phyloP scores from a whole-genome alignment of 2,888 invertebrate species.

The Drosophila kambysellisi region DNA sequence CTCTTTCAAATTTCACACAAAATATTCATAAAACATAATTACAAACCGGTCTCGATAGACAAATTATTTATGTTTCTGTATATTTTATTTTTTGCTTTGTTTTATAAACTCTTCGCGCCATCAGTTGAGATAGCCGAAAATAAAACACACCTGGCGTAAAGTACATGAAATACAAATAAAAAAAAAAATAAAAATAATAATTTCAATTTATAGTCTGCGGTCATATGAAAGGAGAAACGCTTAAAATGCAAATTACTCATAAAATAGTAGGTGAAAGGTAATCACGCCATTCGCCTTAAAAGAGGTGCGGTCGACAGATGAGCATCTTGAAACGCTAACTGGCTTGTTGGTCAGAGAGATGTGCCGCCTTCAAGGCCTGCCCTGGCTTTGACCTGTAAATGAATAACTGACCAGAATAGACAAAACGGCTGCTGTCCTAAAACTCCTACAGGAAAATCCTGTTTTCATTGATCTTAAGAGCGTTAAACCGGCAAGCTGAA shows the following conservation, averaged over 20 bases:
- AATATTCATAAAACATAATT: slow-evolving; percentile 19
- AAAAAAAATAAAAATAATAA: slow-evolving; percentile 10
- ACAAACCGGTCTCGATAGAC: slow-evolving; percentile 33
- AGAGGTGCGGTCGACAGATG: slow-evolving; percentile 8
- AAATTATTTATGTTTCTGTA: background rate
- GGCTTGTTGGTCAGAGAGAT: slow-evolving; percentile 5
- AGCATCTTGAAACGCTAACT: slow-evolving; percentile 4
- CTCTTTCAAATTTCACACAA: slow-evolving; percentile 3
- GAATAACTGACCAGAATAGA: background rate
- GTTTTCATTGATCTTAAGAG: slow-evolving; percentile 29
- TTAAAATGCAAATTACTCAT: slow-evolving; percentile 11
- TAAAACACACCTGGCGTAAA: slow-evolving; percentile 13
- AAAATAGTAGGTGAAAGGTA: slow-evolving; percentile 19
- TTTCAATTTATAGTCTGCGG: slow-evolving; percentile 28
- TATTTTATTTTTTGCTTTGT: background rate
- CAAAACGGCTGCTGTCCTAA: background rate
- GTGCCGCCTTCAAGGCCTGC: background rate
- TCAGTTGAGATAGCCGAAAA: slow-evolving; percentile 3
- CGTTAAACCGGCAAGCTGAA: slow-evolving; percentile 21
- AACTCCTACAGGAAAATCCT: slow-evolving; percentile 12
- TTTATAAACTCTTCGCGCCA: slow-evolving; percentile 7
- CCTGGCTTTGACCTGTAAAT: slow-evolving; percentile 19
- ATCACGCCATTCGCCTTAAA: background rate
- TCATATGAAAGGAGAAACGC: slow-evolving; percentile 11
- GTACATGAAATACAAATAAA: slow-evolving; percentile 21